Evolutionary conservation across 92 coral and sea anemone species (phyloP).

Genomic region (Diadumene lineata): DNA sequence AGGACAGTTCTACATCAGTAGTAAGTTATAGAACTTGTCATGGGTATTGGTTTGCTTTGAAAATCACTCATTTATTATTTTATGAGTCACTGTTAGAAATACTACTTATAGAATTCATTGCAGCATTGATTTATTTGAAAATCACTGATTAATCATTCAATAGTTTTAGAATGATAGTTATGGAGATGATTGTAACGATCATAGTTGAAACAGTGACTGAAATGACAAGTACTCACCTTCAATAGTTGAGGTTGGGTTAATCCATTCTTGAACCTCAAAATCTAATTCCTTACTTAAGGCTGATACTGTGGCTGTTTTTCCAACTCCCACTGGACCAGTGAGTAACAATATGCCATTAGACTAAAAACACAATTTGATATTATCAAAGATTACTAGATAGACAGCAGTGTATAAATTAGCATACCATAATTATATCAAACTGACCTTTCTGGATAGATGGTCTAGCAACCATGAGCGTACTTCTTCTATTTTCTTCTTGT

Average conservation of each 20-base stretch:
- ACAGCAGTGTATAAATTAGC: neutral
- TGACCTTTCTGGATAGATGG: slow-evolving; percentile 75
- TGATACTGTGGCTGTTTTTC: slow-evolving; percentile 88
- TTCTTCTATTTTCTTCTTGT: slow-evolving; percentile 93
- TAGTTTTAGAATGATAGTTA: neutral
- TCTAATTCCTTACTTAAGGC: slow-evolving; percentile 79
- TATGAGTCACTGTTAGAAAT: too few species aligned
- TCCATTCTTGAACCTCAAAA: slow-evolving; percentile 93
- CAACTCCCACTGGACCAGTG: slow-evolving; percentile 95
- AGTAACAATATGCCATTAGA: slow-evolving; percentile 69
- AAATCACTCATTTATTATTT: too few species aligned
- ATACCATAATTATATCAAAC: too few species aligned
- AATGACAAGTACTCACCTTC: slow-evolving; percentile 43
- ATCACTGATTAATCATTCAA: too few species aligned
- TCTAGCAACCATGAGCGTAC: slow-evolving; percentile 92
- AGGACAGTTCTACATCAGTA: too few species aligned
- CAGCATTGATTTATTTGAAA: too few species aligned
- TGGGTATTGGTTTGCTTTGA: too few species aligned
- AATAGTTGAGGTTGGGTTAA: slow-evolving; percentile 61
- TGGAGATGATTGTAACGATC: neutral
- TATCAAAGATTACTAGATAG: neutral
- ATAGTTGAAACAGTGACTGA: neutral
- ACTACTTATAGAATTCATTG: too few species aligned
- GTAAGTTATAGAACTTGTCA: too few species aligned
- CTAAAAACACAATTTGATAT: slow-evolving; percentile 7